Conservation (phyloP, 1,140 invertebrate species). For the Drosophila subpulchrella region DNA sequence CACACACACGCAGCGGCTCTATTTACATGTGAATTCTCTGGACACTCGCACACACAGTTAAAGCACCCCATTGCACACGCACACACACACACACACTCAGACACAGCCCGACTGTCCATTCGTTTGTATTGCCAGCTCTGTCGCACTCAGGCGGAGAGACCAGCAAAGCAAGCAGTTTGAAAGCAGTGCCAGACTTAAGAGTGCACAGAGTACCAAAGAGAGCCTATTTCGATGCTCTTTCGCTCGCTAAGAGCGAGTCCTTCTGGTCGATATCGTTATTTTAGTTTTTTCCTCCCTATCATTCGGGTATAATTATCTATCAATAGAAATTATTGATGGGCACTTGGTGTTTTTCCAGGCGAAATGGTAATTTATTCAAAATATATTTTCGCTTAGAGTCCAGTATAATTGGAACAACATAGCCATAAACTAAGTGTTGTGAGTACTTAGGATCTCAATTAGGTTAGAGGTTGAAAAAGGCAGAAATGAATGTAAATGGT, state of each 20-base stretch:
- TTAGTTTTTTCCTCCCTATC: neutral
- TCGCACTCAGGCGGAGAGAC: conserved; percentile 29
- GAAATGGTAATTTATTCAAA: neutral
- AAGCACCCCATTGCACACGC: neutral
- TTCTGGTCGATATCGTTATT: conserved; percentile 3
- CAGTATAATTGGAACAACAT: no score
- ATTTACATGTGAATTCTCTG: conserved; percentile 43
- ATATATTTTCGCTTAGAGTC: no score
- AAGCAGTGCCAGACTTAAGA: conserved; percentile 5
- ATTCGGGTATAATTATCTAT: conserved; percentile 2
- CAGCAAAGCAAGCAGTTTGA: neutral
- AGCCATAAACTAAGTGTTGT: no score
- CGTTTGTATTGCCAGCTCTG: conserved; percentile 67
- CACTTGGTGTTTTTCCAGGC: neutral
- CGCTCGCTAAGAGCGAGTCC: neutral
- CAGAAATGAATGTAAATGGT: no score
- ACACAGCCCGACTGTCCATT: conserved; percentile 50
- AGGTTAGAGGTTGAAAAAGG: no score
- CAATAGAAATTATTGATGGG: conserved; percentile 6
- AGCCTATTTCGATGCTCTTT: neutral
- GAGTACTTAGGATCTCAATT: no score
- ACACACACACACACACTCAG: conserved; percentile 15
- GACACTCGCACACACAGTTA: conserved; percentile 40
- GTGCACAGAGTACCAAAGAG: neutral
- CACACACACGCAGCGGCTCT: conserved; percentile 24